Conservation (phyloP, 2,888 invertebrate genomes). For the Melolontha melolontha region DNA sequence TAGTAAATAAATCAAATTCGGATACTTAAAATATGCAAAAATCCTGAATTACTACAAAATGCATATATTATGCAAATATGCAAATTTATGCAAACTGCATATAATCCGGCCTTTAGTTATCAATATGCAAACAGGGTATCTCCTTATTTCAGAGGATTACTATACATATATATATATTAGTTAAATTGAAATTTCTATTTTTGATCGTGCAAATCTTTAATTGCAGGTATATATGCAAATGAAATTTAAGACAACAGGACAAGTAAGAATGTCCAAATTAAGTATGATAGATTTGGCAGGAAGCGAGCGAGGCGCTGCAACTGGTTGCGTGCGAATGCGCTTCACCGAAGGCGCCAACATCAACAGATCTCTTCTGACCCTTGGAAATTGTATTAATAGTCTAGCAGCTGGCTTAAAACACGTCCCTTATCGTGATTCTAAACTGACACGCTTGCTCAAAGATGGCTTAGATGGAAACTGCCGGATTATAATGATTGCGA, state of each 20-base stretch:
- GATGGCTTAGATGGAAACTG: conserved; percentile 95
- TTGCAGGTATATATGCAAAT: conserved; percentile 79
- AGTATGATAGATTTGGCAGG: conserved; percentile 97
- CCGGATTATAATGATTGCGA: conserved; percentile 94
- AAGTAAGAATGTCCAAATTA: conserved; percentile 85
- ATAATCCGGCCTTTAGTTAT: too few relatives aligned
- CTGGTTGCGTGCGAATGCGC: conserved; percentile 82
- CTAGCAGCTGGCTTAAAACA: conserved; percentile 86
- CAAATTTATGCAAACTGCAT: too few relatives aligned
- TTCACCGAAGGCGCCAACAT: conserved; percentile 96
- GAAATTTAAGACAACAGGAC: conserved; percentile 72
- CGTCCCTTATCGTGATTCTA: conserved; percentile 91
- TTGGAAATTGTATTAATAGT: conserved; percentile 91
- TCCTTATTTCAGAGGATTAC: too few relatives aligned
- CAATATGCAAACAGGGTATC: too few relatives aligned
- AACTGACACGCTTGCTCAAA: conserved; percentile 88
- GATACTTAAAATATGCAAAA: too few relatives aligned
- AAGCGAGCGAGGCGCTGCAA: conserved; percentile 90
- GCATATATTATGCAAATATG: too few relatives aligned
- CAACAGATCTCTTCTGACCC: conserved; percentile 88
- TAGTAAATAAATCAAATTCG: too few relatives aligned
- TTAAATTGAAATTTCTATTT: too few relatives aligned
- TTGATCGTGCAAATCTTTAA: background rate
- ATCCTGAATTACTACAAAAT: too few relatives aligned
- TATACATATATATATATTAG: background rate